These are phyloP conservation scores for Nannoperca australis DNA, from an alignment of 2,797 vertebrate species.

Conservation along the genomic window DNA sequence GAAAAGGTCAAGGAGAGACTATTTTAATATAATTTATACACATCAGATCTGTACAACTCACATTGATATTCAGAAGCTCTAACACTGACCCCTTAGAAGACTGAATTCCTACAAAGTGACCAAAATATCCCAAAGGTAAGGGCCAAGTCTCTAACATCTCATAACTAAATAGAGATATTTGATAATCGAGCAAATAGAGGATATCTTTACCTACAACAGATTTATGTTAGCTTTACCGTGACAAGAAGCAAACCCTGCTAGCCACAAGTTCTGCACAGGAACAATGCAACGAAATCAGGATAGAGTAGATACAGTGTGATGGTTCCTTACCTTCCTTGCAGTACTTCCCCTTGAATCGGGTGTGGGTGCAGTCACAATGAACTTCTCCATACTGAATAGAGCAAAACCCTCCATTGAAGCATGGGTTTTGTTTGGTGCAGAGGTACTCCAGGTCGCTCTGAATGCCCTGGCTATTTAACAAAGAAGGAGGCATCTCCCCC, in stretches of 20 bases:
- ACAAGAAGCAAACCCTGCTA: background rate
- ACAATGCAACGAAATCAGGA: background rate
- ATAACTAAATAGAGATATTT: background rate
- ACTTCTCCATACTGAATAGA: constrained; percentile 89
- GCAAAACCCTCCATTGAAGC: constrained; percentile 92
- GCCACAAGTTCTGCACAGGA: background rate
- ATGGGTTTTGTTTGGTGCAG: constrained; percentile 92
- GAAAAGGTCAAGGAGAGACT: constrained; percentile 29
- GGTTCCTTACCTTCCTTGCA: constrained; percentile 93
- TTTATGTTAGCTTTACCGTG: background rate
- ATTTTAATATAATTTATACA: constrained; percentile 37
- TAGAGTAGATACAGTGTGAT: background rate
- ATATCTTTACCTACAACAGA: background rate
- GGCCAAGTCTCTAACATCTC: background rate
- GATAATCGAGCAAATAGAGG: background rate
- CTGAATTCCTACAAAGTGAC: background rate
- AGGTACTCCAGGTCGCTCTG: constrained; percentile 88
- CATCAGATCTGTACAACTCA: background rate
- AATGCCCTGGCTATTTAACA: constrained; percentile 93
- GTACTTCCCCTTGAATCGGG: constrained; percentile 92
- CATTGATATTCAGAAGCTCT: background rate
- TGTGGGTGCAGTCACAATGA: constrained; percentile 92
- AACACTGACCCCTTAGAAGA: background rate
- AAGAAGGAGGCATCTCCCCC: constrained; percentile 90
- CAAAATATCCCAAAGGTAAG: background rate